Base-by-base conservation (phyloP, 37 sponge, comb jelly and placozoan species). In the Ianthella basta region DNA sequence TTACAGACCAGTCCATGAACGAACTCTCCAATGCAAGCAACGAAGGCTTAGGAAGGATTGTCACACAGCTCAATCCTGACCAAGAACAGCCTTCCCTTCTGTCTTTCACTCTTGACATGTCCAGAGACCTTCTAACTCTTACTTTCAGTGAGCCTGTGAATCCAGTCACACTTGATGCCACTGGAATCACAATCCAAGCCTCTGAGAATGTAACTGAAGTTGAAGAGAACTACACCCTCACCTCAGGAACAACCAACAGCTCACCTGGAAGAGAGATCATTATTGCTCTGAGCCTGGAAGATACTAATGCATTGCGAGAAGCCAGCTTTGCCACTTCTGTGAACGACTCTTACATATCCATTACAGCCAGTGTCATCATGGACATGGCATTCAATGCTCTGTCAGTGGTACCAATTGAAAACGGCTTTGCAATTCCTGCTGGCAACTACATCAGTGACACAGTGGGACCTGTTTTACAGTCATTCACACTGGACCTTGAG, bases 71-170 rank as follows among this genome's bases (percentile, higher is more conserved):
- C 27, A 86, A 88, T n/a, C 60, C 79, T 32, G 97, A 97, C 73
- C 53, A 50, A 29, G 53, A 81, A 44, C 84, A 91, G n/a, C 94
- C 95, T 29, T 53, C 6, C 36, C 25, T 97, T 1, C 19, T 66
- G 23, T 44, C 39, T 23, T 97, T 91, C 59, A 86, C 86, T 60
- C 85, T 97, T 1, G 88, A 94, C 27, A 29, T 97, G 82, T 83
- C 88, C 63, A 54, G 64, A 20, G 77, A 82, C 53, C 44, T 27
- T 15, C 87, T 97, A 0, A 80, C 70, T 18, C 85, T 97, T 6
- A 87, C 89, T 6, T 97, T 97, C 60, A 79, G 89, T 88, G 94
- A 97, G 59, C 93, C 93, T 27, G 91, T 97, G 14, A 60, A 83
- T 84, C 89, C 92, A 15, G 69, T 74, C 20, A 85, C 95, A 24